A percentile compares a stretch with the other conserved stretches of the same genome.
These are phyloP conservation scores for Mamestra configurata DNA, from an alignment of 1,140 invertebrate species.

Conservation along the genomic window DNA sequence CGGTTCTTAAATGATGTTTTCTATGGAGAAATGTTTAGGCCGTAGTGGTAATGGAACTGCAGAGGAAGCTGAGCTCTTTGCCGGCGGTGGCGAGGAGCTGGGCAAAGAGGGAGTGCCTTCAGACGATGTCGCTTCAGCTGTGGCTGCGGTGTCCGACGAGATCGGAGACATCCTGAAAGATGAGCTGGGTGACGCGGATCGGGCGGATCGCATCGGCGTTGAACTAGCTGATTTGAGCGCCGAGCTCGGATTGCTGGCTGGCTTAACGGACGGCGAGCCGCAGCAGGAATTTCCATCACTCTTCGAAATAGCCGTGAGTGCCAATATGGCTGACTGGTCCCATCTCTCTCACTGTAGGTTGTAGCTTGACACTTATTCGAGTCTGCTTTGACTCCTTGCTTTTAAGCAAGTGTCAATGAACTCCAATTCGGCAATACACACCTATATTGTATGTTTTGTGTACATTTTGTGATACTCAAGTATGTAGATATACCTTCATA, in stretches of 20 bases:
- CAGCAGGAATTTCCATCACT: conserved; percentile 81
- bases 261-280: conserved; percentile 74
- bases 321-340: conserved; percentile 59
- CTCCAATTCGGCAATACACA: conserved; percentile 53
- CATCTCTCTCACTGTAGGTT: conserved; percentile 44
- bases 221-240: conserved; percentile 80
- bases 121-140: conserved; percentile 79
- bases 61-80: conserved; percentile 68
- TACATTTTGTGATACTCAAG: not conserved
- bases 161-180: conserved; percentile 83
- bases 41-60: conserved; percentile 69
- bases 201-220: conserved; percentile 80
- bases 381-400: not conserved
- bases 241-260: conserved; percentile 77
- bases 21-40: conserved; percentile 79
- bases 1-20: conserved; percentile 84
- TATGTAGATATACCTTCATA: not conserved
- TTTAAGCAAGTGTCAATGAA: conserved; percentile 65
- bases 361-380: conserved; percentile 14
- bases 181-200: conserved; percentile 78
- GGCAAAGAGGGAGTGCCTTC: conserved; percentile 72
- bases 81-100: conserved; percentile 68
- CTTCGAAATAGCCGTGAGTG: conserved; percentile 81
- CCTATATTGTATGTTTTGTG: conserved; percentile 23
- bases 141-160: conserved; percentile 82